These are phyloP conservation scores for Drosophila lacteicornis DNA, from an alignment of 1,140 invertebrate genomes.

Conservation along the genomic window DNA sequence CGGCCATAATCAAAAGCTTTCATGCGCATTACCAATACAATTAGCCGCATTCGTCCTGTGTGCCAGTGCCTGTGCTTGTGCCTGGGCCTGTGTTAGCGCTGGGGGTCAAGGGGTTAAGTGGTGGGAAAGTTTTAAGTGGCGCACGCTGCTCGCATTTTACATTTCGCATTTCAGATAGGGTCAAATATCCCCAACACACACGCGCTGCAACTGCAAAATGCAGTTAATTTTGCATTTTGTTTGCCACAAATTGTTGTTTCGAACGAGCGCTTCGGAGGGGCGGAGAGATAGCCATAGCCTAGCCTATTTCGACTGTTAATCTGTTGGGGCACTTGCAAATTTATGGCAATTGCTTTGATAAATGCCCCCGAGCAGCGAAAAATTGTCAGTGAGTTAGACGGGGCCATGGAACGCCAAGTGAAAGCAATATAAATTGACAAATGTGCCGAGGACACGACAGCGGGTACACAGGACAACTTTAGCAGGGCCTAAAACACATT, in stretches of 20 bases:
- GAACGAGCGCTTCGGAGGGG: conserved; percentile 4
- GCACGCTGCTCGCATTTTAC: conserved; percentile 55
- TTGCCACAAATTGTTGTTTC: conserved; percentile 60
- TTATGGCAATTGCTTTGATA: conserved; percentile 70
- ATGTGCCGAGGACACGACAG: conserved; percentile 54
- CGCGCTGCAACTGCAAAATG: conserved; percentile 56
- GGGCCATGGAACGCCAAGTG: conserved; percentile 27
- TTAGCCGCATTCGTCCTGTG: conserved; percentile 62
- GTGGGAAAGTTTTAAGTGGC: conserved; percentile 58
- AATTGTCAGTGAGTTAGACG: conserved; percentile 22
- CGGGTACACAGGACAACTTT: conserved; percentile 24
- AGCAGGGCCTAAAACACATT: neutral
- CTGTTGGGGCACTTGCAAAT: conserved; percentile 71
- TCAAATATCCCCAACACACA: conserved; percentile 38
- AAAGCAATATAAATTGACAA: conserved; percentile 67
- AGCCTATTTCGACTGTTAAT: conserved; percentile 70
- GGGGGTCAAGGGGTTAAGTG: conserved; percentile 1
- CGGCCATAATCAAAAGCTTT: conserved; percentile 73
- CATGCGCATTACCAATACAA: conserved; percentile 75
- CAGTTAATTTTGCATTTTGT: conserved; percentile 71
- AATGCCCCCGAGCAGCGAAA: conserved; percentile 46
- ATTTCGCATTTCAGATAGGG: conserved; percentile 46
- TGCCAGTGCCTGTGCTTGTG: neutral
- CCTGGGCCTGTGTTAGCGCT: neutral
- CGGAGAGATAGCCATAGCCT: conserved; percentile 8